A percentile compares a stretch with the other conserved stretches of the same genome.
Conservation (phyloP, 2,113 vertebrate genomes). For the Benthochromis sp. region DNA sequence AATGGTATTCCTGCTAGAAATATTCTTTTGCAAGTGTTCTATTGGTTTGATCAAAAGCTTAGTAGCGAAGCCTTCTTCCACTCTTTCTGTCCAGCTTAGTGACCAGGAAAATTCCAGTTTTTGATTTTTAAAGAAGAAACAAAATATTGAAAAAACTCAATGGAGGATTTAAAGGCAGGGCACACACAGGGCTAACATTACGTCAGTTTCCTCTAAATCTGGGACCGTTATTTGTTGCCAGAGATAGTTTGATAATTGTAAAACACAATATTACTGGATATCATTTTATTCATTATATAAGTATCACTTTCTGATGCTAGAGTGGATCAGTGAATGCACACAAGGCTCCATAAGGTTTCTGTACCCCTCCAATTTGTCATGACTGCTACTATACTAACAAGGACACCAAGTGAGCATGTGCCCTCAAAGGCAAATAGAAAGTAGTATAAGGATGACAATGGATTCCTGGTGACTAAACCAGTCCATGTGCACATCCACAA, state of each 20-base stretch:
- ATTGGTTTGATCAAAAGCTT: conserved; percentile 15
- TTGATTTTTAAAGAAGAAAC: neutral
- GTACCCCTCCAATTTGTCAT: neutral
- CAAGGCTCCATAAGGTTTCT: neutral
- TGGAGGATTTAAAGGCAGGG: neutral
- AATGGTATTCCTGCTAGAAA: neutral
- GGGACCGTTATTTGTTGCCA: neutral
- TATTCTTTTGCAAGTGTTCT: neutral
- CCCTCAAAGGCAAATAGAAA: neutral
- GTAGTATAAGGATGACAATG: neutral
- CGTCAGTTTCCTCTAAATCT: neutral
- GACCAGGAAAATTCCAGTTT: neutral
- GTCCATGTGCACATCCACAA: neutral
- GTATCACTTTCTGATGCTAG: neutral
- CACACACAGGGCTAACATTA: neutral
- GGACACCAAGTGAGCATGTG: neutral
- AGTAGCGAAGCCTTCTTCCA: conserved; percentile 15
- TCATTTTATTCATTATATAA: neutral
- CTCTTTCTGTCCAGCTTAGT: neutral
- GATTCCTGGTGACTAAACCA: neutral
- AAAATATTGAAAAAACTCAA: neutral
- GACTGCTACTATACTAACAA: neutral
- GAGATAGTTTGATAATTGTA: neutral
- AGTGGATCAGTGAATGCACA: neutral
- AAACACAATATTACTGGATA: neutral